These are phyloP conservation scores for human DNA, from an alignment of 2,113 vertebrate genomes.

Conservation along the genomic window DNA sequence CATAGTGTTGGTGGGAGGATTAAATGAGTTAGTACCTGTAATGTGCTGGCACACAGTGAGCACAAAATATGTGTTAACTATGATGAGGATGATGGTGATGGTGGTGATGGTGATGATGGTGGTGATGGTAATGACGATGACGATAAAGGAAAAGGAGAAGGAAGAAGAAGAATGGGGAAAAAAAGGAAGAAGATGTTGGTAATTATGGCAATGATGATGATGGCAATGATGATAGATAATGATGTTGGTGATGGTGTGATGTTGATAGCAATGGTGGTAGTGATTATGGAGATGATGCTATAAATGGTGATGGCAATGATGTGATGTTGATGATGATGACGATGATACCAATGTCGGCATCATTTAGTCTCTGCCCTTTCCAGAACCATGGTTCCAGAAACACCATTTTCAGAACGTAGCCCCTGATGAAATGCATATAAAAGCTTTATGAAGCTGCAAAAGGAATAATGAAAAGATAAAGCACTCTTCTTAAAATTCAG, in stretches of 20 bases:
- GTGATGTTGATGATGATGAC: not conserved
- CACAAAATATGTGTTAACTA: too few species aligned
- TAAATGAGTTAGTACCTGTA: not conserved
- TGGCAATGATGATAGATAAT: not conserved
- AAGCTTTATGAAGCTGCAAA: not conserved
- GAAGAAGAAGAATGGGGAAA: not conserved
- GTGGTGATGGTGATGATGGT: fast-evolving
- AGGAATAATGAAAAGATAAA: not conserved
- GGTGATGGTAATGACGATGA: not conserved
- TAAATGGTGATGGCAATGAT: not conserved
- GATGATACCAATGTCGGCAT: too few species aligned
- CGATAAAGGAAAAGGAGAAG: not conserved
- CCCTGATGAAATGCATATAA: not conserved
- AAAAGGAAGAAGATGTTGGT: not conserved
- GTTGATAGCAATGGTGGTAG: too few species aligned
- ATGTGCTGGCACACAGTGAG: not conserved
- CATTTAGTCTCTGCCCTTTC: not conserved
- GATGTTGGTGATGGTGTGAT: not conserved
- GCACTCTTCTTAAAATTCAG: not conserved
- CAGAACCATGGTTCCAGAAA: not conserved
- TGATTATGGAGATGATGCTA: too few species aligned
- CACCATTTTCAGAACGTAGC: not conserved
- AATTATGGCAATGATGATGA: not conserved
- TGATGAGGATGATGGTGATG: not conserved
- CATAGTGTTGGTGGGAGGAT: not conserved